phyloP scores from a whole-genome alignment of 2,797 vertebrate genomes.

The Taenioides sp. region DNA sequence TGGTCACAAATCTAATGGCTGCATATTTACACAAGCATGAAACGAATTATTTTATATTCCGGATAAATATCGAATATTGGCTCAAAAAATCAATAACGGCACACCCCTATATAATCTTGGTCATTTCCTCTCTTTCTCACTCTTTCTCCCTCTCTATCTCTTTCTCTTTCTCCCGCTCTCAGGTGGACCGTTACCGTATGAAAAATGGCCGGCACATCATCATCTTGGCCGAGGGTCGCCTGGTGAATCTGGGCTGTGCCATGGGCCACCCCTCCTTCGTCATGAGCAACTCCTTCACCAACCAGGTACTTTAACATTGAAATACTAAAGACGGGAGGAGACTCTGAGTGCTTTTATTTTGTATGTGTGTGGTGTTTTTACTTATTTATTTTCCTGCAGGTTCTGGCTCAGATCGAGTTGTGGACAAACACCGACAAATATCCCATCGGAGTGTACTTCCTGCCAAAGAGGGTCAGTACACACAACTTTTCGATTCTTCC shows the following conservation, averaged over 20 bases:
- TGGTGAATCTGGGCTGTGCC: slow-evolving; percentile 96
- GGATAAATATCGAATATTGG: no score
- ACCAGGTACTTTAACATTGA: slow-evolving; percentile 75
- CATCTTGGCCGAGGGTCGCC: slow-evolving; percentile 89
- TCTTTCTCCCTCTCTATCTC: background rate
- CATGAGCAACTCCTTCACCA: slow-evolving; percentile 99
- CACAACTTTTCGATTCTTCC: no score
- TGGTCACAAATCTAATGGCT: no score
- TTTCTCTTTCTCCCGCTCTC: slow-evolving; percentile 11
- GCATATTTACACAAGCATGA: no score
- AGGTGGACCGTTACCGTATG: slow-evolving; percentile 92
- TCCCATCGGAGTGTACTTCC: slow-evolving; percentile 90
- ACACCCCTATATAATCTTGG: no score
- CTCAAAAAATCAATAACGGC: no score
- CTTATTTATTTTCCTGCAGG: slow-evolving; percentile 54
- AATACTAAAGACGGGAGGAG: no score
- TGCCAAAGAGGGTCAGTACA: slow-evolving; percentile 92
- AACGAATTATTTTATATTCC: no score
- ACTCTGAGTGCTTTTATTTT: no score
- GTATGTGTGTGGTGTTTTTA: no score
- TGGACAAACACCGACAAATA: slow-evolving; percentile 93
- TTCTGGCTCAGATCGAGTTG: slow-evolving; percentile 96
- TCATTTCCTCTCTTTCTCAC: background rate
- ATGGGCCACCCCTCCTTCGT: slow-evolving; percentile 98
- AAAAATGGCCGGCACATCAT: slow-evolving; percentile 89